Percentiles rank a stretch among this genome's conserved stretches.
Evolutionary conservation across 1,140 invertebrate genomes (phyloP).

Genomic region (Drosophila albomicans): DNA sequence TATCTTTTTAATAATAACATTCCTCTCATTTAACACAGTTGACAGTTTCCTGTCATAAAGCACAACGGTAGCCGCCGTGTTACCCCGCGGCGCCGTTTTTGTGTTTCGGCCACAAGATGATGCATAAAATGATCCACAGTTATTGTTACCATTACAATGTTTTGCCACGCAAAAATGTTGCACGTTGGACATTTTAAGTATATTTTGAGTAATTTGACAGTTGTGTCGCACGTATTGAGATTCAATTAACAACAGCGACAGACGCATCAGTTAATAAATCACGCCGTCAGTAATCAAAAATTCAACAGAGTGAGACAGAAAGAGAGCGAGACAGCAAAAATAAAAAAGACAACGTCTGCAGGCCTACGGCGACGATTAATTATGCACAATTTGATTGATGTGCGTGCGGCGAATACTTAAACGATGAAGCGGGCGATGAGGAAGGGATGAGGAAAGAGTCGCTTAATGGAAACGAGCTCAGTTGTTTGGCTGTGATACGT

Average conservation of each 20-base stretch:
- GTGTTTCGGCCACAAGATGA: conserved; percentile 28
- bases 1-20: conserved; percentile 71
- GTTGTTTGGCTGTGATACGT: conserved; percentile 56
- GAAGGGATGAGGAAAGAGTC: not conserved
- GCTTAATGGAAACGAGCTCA: conserved; percentile 14
- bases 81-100: not conserved
- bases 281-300: conserved; percentile 39
- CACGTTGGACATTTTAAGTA: conserved; percentile 26
- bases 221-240: conserved; percentile 64
- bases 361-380: conserved; percentile 61
- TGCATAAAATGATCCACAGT: conserved; percentile 16
- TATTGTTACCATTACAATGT: conserved; percentile 28
- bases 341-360: not conserved
- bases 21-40: conserved; percentile 42
- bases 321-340: not conserved
- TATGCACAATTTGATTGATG: conserved; percentile 81
- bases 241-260: conserved; percentile 64
- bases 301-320: not conserved
- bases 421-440: not conserved
- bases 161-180: conserved; percentile 27
- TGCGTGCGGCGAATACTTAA: conserved; percentile 66
- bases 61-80: conserved; percentile 41
- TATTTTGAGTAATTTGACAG: conserved; percentile 39
- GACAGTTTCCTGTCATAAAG: conserved; percentile 77
- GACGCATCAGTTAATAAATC: conserved; percentile 68